Conservation (phyloP, 2,797 vertebrate species). For the Periparus ater region DNA sequence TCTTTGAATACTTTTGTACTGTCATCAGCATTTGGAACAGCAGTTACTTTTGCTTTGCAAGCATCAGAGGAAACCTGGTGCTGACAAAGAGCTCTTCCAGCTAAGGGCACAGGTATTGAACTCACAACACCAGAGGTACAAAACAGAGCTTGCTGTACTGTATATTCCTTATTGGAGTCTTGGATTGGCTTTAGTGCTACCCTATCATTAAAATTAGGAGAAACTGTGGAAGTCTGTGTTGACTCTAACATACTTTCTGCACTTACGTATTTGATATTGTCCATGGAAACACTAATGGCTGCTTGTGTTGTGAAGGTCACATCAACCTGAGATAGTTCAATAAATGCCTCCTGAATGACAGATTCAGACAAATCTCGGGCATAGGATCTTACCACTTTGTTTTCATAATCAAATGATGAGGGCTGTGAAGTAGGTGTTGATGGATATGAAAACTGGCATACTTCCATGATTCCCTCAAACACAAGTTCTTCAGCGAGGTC, state of each 20-base stretch:
- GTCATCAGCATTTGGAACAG: slow-evolving; percentile 53
- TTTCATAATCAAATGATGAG: slow-evolving; percentile 80
- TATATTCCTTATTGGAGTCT: slow-evolving; percentile 81
- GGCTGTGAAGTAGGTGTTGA: slow-evolving; percentile 83
- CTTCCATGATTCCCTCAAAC: slow-evolving; percentile 99
- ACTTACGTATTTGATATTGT: slow-evolving; percentile 88
- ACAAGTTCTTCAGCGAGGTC: slow-evolving; percentile 95
- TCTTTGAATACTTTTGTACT: slow-evolving; percentile 59
- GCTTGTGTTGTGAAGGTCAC: slow-evolving; percentile 91
- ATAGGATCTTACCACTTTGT: slow-evolving; percentile 90
- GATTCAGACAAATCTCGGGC: slow-evolving; percentile 96
- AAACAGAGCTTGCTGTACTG: slow-evolving; percentile 91
- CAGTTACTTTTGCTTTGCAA: slow-evolving; percentile 59
- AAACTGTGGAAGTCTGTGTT: slow-evolving; percentile 78
- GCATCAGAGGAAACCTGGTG: slow-evolving; percentile 74
- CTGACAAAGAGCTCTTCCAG: slow-evolving; percentile 86
- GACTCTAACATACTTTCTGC: slow-evolving; percentile 77
- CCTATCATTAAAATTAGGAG: slow-evolving; percentile 71
- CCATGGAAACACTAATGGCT: slow-evolving; percentile 91
- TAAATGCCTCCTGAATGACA: slow-evolving; percentile 97
- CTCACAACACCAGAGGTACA: slow-evolving; percentile 93
- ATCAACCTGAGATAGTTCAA: slow-evolving; percentile 93
- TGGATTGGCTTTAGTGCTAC: slow-evolving; percentile 47
- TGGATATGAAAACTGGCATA: slow-evolving; percentile 95
- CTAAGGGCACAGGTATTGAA: slow-evolving; percentile 91